phyloP scores from a whole-genome alignment of 1,140 invertebrate genomes.

The Lysiphlebus fabarum region DNA sequence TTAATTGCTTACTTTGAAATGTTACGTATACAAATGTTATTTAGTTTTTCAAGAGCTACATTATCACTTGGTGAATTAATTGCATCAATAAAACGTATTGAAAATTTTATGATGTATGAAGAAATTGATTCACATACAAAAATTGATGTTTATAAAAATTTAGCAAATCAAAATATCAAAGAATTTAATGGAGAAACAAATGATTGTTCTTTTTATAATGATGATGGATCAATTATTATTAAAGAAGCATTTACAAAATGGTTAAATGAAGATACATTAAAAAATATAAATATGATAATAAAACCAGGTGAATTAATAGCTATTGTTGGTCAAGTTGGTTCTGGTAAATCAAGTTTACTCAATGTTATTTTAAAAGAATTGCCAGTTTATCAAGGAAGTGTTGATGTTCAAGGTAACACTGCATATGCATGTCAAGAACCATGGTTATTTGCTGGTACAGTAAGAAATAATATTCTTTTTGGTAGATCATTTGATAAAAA shows the following conservation, averaged over 20 bases:
- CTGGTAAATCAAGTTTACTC: conserved; percentile 63
- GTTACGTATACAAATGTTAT: conserved; percentile 47
- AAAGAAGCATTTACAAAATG: conserved; percentile 49
- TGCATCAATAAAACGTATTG: too few relatives aligned
- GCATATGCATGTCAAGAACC: conserved; percentile 73
- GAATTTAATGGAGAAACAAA: too few relatives aligned
- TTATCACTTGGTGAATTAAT: too few relatives aligned
- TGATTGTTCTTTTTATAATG: too few relatives aligned
- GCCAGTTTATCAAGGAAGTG: conserved; percentile 54
- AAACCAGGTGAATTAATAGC: conserved; percentile 59
- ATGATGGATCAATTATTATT: conserved; percentile 32
- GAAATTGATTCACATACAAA: not conserved
- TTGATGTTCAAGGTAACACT: conserved; percentile 55
- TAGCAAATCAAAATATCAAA: conserved; percentile 24
- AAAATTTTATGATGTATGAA: too few relatives aligned
- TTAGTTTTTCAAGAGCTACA: too few relatives aligned
- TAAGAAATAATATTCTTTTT: conserved; percentile 77
- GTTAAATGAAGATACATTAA: conserved; percentile 52
- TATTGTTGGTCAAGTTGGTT: conserved; percentile 64
- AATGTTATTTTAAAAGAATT: conserved; percentile 66
- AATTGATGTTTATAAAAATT: conserved; percentile 13
- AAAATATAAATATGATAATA: conserved; percentile 56
- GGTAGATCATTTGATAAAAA: conserved; percentile 63
- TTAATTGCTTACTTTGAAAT: conserved; percentile 71
- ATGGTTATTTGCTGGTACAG: conserved; percentile 66